Base-by-base conservation (phyloP, 2,113 vertebrate species). In the Gorsachius goisagi region DNA sequence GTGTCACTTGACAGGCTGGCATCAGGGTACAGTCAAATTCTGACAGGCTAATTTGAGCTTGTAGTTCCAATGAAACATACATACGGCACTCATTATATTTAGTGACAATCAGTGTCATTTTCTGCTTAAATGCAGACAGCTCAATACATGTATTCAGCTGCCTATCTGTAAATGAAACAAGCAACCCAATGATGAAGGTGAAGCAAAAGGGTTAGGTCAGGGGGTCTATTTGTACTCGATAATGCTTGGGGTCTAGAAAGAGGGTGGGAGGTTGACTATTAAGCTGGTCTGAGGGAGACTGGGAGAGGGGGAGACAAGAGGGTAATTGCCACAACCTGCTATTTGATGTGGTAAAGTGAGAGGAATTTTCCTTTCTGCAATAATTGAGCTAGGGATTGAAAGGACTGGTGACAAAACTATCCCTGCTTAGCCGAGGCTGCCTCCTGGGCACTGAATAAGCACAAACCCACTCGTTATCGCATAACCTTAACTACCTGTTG, bases 21-120 rank as follows among this genome's bases (percentile, higher is more conserved):
- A 86, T 97, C 95, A 93, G 88, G 83, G 80, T 94, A 92, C 50
- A 89, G 91, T 89, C 94, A 98, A 89, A 97, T 93, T 92, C 97
- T 98, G 97, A 98, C 98, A 98, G 97, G 89, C 97, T 98, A 98
- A 98, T 98, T 96, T 96, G 91, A 97, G 97, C 97, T 93, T 97
- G 83, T 60, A 84, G 79, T 96, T 97, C 96, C 96, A 86, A 56
- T 95, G 96, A 97, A 94, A 97, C 82, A 94, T 94, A 76, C 95
- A 90, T 97, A 93, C 20, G 22, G 76, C 91, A 60, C 83, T 96
- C 93, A 96, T 97, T 98, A 96, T 85, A 97, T 96, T 97, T 97
- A 97, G 97, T 97, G 98, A 97, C 98, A 97, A 97, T 97, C 97
- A 93, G 97, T 97, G 97, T 97, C 97, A 97, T 97, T 97, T 97